Evolutionary conservation across 2,797 vertebrate species (phyloP).

Genomic region (Furcifer pardalis): DNA sequence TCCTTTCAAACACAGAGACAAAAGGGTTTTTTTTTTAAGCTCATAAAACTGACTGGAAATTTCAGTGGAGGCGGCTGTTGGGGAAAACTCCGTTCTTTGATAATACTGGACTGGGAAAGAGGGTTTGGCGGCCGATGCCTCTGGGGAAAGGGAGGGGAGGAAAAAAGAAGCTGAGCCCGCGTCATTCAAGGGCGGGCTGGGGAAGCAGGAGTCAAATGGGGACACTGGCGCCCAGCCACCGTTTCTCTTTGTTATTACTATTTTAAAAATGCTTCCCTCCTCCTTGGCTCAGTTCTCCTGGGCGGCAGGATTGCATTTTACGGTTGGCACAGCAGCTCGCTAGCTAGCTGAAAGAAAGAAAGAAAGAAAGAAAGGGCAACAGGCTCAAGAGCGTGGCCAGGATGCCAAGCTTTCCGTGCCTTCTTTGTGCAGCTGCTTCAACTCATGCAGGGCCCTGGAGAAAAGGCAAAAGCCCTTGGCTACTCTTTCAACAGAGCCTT

Average conservation of each 20-base stretch:
- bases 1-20: constrained; percentile 37
- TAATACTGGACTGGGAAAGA: neutral
- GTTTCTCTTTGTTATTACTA: neutral
- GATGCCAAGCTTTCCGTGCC: constrained; percentile 33
- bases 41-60: constrained; percentile 27
- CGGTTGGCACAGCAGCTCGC: constrained; percentile 43
- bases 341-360: constrained; percentile 27
- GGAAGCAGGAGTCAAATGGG: constrained; percentile 62
- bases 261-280: constrained; percentile 52
- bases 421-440: constrained; percentile 60
- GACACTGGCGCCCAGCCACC: constrained; percentile 64
- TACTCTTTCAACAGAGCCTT: constrained; percentile 36
- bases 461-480: constrained; percentile 42
- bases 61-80: neutral
- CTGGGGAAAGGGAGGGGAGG: constrained; percentile 43
- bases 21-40: neutral
- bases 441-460: constrained; percentile 29
- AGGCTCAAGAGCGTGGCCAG: constrained; percentile 49
- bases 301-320: constrained; percentile 41
- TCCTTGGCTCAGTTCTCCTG: constrained; percentile 62
- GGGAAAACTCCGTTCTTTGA: constrained; percentile 17
- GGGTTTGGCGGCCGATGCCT: constrained; percentile 30
- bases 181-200: constrained; percentile 34
- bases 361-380: constrained; percentile 31
- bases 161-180: constrained; percentile 28